Evolutionary conservation across 2,888 invertebrate species (phyloP), one percentile per base, ranked within the genome.

Genomic region (Eupithecia centaureata): DNA sequence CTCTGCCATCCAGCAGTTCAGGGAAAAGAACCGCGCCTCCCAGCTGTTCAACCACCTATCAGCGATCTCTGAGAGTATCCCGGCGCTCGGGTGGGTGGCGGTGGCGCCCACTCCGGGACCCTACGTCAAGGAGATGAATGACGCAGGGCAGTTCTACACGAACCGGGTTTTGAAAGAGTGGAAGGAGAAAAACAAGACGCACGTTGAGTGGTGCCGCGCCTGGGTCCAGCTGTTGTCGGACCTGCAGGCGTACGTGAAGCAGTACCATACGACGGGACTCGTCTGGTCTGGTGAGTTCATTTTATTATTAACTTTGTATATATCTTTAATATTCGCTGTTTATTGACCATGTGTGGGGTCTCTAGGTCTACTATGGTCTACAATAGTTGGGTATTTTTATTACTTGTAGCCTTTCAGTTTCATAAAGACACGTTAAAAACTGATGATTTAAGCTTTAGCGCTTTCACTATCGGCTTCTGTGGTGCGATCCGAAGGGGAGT

Each of bases 81-180:
- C 98, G 0, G 99, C 99, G 1, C 92, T 99, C 5, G 99, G 92
- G 0, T 99, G 99, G 99, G 98, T 99, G 63, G 96, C 97, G 52
- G 95, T 99, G 94, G 91, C 96, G 27, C 98, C 99, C 2, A 96
- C 99, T 0, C 99, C 99, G 0, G 97, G 97, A 1, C 99, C 99
- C 0, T 98, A 97, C 86, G 96, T 99, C 22, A 99, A 99, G 91
- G 99, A 99, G 91, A 98, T 99, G 98, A 96, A 97, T 79, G 99
- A 99, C 87, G 98, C 99, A 12, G 98, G 99, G 1, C 98, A 98
- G 92, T 99, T 99, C 92, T 99, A 98, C 91, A 97, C 98, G 66
- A 99, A 99, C 94, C 95, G 99, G 73, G 99, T 99, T 47, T 94
- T 99, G 69, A 99, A 99, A 90, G 99, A 99, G 74, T 99, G 97